Conservation (phyloP, 1,140 invertebrate genomes). For the Leucophenga varia region DNA sequence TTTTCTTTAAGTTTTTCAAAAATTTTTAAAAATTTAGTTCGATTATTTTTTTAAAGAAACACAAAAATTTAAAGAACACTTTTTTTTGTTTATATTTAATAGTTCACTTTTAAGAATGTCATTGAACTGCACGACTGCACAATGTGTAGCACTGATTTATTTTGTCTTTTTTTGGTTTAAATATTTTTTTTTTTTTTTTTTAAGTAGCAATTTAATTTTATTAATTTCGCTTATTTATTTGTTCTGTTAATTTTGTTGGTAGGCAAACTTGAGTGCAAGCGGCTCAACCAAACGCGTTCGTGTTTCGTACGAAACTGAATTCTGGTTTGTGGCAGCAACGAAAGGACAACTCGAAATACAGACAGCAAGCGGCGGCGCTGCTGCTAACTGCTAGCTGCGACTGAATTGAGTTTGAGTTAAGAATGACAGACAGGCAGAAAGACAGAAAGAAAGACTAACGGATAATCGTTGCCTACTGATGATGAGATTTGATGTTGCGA, state of each 20-base stretch:
- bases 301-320: conserved; percentile 54
- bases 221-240: no score
- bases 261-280: conserved; percentile 18
- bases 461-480: conserved; percentile 30
- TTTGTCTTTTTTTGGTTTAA: conserved; percentile 5
- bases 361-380: not conserved
- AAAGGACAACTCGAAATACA: conserved; percentile 32
- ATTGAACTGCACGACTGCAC: no score
- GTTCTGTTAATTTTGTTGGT: conserved; percentile 4
- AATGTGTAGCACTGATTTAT: not conserved
- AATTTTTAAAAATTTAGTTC: not conserved
- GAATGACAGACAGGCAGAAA: no score
- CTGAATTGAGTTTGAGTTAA: no score
- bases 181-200: conserved; percentile 2
- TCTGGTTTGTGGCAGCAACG: conserved; percentile 24
- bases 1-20: not conserved
- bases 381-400: no score
- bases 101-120: not conserved
- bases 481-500: conserved; percentile 7
- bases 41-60: not conserved
- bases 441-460: conserved; percentile 26
- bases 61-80: not conserved
- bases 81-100: not conserved
- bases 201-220: no score
- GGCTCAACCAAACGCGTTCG: conserved; percentile 45